Evolutionary conservation across 1,140 invertebrate genomes (phyloP).

Genomic region (Streblospio benedicti): DNA sequence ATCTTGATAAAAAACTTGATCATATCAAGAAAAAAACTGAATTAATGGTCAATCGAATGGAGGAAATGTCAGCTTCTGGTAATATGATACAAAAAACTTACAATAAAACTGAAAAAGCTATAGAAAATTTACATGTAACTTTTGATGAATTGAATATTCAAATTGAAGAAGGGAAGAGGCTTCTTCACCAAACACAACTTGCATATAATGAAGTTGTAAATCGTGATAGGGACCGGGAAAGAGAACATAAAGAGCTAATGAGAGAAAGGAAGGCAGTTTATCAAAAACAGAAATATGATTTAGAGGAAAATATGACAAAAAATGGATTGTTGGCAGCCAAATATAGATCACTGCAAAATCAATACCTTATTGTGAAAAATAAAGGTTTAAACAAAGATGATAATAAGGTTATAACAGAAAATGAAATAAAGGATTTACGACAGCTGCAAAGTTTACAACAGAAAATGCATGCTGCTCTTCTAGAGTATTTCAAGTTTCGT

Average conservation of each 20-base stretch:
- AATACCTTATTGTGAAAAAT: slow-evolving; percentile 32
- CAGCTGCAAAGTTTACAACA: slow-evolving; percentile 30
- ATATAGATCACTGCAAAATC: slow-evolving; percentile 37
- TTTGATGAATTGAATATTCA: slow-evolving; percentile 1
- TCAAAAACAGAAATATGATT: not conserved
- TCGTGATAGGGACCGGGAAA: not conserved
- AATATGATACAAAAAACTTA: slow-evolving; percentile 29
- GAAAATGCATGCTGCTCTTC: slow-evolving; percentile 32
- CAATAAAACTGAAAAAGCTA: slow-evolving; percentile 21
- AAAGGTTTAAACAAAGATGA: slow-evolving; percentile 36
- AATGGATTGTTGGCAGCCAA: slow-evolving; percentile 36
- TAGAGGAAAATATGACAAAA: slow-evolving; percentile 19
- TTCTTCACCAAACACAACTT: not conserved
- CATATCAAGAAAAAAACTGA: slow-evolving; percentile 33
- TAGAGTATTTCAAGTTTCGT: slow-evolving; percentile 33
- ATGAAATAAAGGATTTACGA: slow-evolving; percentile 35
- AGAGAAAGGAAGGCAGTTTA: not conserved
- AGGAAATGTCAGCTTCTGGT: slow-evolving; percentile 32
- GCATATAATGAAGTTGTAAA: not conserved
- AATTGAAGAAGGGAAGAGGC: not conserved
- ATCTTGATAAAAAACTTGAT: slow-evolving; percentile 23
- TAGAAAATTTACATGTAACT: slow-evolving; percentile 7
- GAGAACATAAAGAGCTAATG: not conserved
- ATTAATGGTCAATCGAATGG: slow-evolving; percentile 38
- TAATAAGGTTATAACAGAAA: slow-evolving; percentile 33